Base-by-base conservation (phyloP, 2,888 invertebrate species). In the Branchipolynoe longqiensis region DNA sequence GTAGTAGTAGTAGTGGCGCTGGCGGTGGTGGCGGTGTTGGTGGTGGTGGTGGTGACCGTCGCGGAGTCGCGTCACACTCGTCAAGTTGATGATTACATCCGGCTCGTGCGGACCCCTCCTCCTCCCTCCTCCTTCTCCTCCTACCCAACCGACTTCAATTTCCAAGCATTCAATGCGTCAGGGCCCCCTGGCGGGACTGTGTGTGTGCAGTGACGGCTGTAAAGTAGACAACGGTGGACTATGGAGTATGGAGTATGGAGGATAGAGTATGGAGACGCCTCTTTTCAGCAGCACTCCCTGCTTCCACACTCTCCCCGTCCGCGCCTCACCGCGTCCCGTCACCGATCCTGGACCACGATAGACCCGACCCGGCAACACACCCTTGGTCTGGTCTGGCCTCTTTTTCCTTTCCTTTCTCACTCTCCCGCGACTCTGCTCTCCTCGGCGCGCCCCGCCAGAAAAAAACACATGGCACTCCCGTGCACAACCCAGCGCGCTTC, bases 401-500 rank as follows among this genome's bases (percentile, higher is more conserved):
- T 38, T 6, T 69, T n/a, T n/a, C 33, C 69, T n/a, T 36, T 36
- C 14, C 69, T 36, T 36, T 69, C 33, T 69, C 8, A 31, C 69
- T 25, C 62, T 25, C 62, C 8, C 62, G 28, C 58, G 12, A 58
- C 25, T 14, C 25, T 58, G n/a, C 69, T 69, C 14, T 22, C 38
- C 69, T 22, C 62, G 18, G 38, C 69, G 33, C 38, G 62, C 28
- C 4, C 48, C 18, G 41, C 18, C 78, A 41, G n/a, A n/a, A n/a
- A 41, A 78, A 78, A 78, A 3, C 54, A 33, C 69, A 33, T 18
- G 36, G 38, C 69, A 36, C 38, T 33, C 0, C 69, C 4, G 69
- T 62, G 36, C 69, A 69, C 69, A 69, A 38, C 8, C 69, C 38
- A 38, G 41, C n/a, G 48, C 64, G 33, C 84, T 36, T 40, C 69